These are phyloP conservation scores for Dexiosoma caninum DNA, from an alignment of 2,888 invertebrate genomes.

Conservation along the genomic window DNA sequence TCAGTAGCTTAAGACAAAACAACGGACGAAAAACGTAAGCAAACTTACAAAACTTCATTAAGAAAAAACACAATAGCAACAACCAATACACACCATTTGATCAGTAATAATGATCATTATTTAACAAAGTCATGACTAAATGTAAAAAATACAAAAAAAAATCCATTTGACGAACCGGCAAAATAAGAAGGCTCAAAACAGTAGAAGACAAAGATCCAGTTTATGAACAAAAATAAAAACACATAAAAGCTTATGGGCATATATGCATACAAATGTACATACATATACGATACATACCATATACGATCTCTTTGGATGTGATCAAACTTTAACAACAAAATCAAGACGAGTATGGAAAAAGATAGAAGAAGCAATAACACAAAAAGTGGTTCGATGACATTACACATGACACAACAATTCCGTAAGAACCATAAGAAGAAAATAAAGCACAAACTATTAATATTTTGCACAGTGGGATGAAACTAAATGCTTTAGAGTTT, in stretches of 20 bases:
- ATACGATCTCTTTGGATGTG: constrained; percentile 34
- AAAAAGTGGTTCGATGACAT: constrained; percentile 63
- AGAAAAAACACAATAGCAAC: neutral
- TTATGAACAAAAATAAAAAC: constrained; percentile 2
- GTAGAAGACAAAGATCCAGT: constrained; percentile 31
- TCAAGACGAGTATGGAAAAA: constrained; percentile 8
- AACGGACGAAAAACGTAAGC: constrained; percentile 7
- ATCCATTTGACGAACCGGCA: constrained; percentile 32
- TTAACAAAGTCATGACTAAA: constrained; percentile 62
- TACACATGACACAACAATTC: constrained; percentile 63
- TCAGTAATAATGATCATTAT: constrained; percentile 45
- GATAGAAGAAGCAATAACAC: neutral
- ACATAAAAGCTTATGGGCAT: neutral
- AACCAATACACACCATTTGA: constrained; percentile 28
- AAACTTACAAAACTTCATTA: constrained; percentile 21
- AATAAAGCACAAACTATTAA: constrained; percentile 25
- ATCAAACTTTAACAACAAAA: constrained; percentile 43
- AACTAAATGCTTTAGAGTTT: too few species aligned
- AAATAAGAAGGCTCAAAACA: constrained; percentile 37
- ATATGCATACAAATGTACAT: neutral
- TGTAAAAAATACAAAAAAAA: constrained; percentile 8
- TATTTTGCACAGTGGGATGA: constrained; percentile 22
- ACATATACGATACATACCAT: neutral
- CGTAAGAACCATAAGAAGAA: constrained; percentile 40
- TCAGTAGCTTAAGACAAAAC: constrained; percentile 50